Base-by-base conservation (phyloP, 2,797 vertebrate genomes). In the Simalia tracyae region DNA sequence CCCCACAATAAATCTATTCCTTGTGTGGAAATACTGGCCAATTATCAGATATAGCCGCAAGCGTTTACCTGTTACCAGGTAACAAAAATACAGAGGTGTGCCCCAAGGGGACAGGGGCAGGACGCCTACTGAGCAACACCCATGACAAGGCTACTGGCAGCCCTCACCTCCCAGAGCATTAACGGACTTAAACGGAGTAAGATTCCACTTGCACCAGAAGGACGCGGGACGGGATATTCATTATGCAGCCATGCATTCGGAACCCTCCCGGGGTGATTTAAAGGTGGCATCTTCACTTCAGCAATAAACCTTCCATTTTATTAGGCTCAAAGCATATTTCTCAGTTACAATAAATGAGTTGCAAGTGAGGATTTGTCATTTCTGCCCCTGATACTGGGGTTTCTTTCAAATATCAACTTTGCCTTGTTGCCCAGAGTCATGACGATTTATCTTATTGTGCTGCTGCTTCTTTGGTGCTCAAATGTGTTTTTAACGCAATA, bases 301-400 rank as follows among this genome's bases (percentile, higher is more conserved):
- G 95, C 93, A 84, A 59, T 61, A 92, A 90, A 72, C 36, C 92
- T 92, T 94, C 90, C 88, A 68, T 92, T 96, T 94, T 95, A 92
- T 95, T 92, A 84, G 81, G 92, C 93, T 96, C 95, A 94, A 1
- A 24, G 50, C 88, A 89, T 89, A 93, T 95, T 96, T 93, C 93
- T 76, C 72, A 0, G 59, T 7, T 92, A 93, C 94, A 95, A 92
- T 42, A 90, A 93, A 93, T 2, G 91, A 95, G 96, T 91, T 90
- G 90, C 89, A 90, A 84, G 92, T 68, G 85, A 92, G 92, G 94
- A 92, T 94, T 95, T 94, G 84, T 93, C 92, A n/a, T 57, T 31
- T 87, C 94, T 93, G 94, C 84, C 1, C 8, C 59, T 88, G 72
- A 2, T 12, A n/a, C 0, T 2, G 60, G 59, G 61, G 14, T 60